Evolutionary conservation across 2,888 invertebrate species (phyloP).

Genomic region (Pterostichus madidus): DNA sequence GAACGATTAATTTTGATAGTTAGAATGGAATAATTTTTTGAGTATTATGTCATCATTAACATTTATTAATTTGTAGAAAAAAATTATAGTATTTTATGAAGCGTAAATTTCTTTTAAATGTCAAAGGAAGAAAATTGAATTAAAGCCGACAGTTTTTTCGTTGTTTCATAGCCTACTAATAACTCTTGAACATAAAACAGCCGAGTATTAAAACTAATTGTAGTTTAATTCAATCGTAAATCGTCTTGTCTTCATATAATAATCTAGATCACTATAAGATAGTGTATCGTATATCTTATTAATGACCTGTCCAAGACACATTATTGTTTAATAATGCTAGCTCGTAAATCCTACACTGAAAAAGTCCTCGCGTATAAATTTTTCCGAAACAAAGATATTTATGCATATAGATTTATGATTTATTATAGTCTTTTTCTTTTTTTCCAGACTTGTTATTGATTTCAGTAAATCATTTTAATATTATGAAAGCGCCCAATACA

Average conservation of each 20-base stretch:
- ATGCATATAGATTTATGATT: slow-evolving; percentile 24
- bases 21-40: slow-evolving; percentile 3
- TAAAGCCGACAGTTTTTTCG: slow-evolving; percentile 24
- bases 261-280: slow-evolving; percentile 58
- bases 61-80: slow-evolving; percentile 25
- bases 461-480: slow-evolving; percentile 22
- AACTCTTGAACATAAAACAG: slow-evolving; percentile 45
- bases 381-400: slow-evolving; percentile 51
- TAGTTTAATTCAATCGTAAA: slow-evolving; percentile 61
- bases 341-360: slow-evolving; percentile 48
- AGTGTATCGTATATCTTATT: slow-evolving; percentile 61
- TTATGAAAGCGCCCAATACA: background rate
- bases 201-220: slow-evolving; percentile 59
- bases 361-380: slow-evolving; percentile 47
- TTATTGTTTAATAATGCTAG: slow-evolving; percentile 58
- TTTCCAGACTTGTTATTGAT: slow-evolving; percentile 17
- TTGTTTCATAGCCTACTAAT: slow-evolving; percentile 32
- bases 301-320: slow-evolving; percentile 53
- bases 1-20: slow-evolving; percentile 27
- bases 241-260: slow-evolving; percentile 57
- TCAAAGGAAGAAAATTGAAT: slow-evolving; percentile 39
- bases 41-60: slow-evolving; percentile 40
- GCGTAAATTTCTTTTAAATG: slow-evolving; percentile 32
- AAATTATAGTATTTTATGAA: slow-evolving; percentile 13
- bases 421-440: slow-evolving; percentile 22